These are phyloP conservation scores for Brachypterus glaber DNA, from an alignment of 2,888 invertebrate species.

Conservation along the genomic window DNA sequence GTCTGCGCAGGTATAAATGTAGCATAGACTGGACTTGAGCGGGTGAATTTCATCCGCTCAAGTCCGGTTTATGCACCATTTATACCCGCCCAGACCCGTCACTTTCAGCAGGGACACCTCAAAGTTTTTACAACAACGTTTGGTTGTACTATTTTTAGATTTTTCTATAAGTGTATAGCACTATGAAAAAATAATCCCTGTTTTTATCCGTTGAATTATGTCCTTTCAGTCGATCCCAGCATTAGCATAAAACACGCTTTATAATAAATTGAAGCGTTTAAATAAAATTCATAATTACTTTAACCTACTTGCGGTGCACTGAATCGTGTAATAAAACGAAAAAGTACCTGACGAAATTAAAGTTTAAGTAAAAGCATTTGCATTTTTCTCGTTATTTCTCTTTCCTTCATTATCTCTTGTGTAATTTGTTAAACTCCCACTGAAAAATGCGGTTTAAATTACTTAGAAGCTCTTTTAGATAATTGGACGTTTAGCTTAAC, in stretches of 20 bases:
- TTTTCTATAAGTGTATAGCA: too few species aligned
- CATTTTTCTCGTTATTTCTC: slow-evolving; percentile 26
- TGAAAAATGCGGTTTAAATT: slow-evolving; percentile 23
- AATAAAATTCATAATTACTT: slow-evolving; percentile 38
- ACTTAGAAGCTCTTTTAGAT: slow-evolving; percentile 7
- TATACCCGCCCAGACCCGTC: too few species aligned
- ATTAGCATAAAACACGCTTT: slow-evolving; percentile 30
- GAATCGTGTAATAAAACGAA: slow-evolving; percentile 32
- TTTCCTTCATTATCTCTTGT: slow-evolving; percentile 19
- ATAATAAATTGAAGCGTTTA: slow-evolving; percentile 36
- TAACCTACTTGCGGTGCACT: slow-evolving; percentile 34
- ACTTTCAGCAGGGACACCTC: too few species aligned
- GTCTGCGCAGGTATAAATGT: too few species aligned
- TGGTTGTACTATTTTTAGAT: too few species aligned
- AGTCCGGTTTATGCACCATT: too few species aligned
- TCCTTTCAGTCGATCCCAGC: slow-evolving; percentile 31
- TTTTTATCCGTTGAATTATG: slow-evolving; percentile 34
- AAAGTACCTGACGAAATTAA: slow-evolving; percentile 34
- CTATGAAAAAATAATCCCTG: too few species aligned
- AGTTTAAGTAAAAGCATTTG: slow-evolving; percentile 29
- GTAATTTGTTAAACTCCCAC: slow-evolving; percentile 20
- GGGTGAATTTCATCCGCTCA: too few species aligned
- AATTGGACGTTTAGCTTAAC: slow-evolving; percentile 15
- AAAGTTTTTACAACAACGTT: too few species aligned
- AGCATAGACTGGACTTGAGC: too few species aligned